Conservation (phyloP, 2,113 vertebrate genomes). For the Hippocampus zosterae region DNA sequence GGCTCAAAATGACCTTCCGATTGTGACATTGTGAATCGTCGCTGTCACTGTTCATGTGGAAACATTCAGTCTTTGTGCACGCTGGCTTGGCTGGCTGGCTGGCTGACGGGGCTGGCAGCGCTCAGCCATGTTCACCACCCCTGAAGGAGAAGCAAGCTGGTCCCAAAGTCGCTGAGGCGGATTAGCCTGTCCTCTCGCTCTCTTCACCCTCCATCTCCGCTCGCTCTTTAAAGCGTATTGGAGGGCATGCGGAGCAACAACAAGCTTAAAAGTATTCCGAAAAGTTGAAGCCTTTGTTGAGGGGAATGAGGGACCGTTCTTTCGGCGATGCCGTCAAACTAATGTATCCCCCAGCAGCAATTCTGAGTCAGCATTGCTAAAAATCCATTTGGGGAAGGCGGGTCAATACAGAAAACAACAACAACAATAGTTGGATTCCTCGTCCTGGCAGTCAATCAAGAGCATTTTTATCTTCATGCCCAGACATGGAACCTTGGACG, state of each 20-base stretch:
- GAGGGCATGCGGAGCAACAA: slow-evolving; percentile 33
- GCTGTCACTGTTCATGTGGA: slow-evolving; percentile 46
- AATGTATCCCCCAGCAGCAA: neutral
- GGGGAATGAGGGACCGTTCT: slow-evolving; percentile 4
- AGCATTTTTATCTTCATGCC: no score
- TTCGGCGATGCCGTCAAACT: neutral
- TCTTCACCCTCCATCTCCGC: neutral
- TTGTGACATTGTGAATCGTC: slow-evolving; percentile 30
- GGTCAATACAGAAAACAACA: neutral
- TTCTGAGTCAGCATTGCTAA: neutral
- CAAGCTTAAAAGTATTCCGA: slow-evolving; percentile 43
- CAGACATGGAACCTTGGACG: no score
- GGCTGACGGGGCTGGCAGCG: slow-evolving; percentile 36
- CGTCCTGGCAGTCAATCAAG: neutral
- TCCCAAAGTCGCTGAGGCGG: slow-evolving; percentile 56
- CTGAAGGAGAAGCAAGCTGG: slow-evolving; percentile 56
- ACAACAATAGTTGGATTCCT: neutral
- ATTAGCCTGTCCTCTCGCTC: slow-evolving; percentile 45
- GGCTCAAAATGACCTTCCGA: slow-evolving; percentile 35
- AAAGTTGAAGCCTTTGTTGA: slow-evolving; percentile 31
- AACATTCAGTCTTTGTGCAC: slow-evolving; percentile 53
- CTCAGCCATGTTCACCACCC: slow-evolving; percentile 56
- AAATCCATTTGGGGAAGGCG: neutral
- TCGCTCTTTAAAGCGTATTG: slow-evolving; percentile 15
- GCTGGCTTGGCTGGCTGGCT: slow-evolving; percentile 12